Evolutionary conservation across 2,113 vertebrate species (phyloP), one percentile per base, ranked within the genome.

Genomic region (Tauraco erythrolophus): DNA sequence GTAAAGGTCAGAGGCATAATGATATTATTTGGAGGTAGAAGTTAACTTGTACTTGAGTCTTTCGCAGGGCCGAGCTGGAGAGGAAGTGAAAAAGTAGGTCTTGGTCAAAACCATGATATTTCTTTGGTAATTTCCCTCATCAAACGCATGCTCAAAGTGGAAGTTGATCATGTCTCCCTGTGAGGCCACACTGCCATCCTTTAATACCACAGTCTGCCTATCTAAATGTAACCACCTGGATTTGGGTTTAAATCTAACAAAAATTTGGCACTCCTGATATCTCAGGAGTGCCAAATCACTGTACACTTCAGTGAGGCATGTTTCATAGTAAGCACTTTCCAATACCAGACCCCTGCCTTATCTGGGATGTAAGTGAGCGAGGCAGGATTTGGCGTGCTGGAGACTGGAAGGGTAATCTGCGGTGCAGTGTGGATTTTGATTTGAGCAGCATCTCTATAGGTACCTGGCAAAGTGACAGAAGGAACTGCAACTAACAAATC

Each of bases 1-100:
- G 79, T 65, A 89, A 84, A 94, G 71, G 89, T 94, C 95, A 95
- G 80, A 94, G 54, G 30, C 28, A 33, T 84, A 45, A 50, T 86
- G 54, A 23, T 89, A 68, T 88, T 94, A 75, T 64, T 68, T 50
- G 39, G n/a, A 92, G 66, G 91, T 92, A 71, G 9, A 92, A 91
- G 60, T 72, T 89, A 94, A 71, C 75, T 84, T 84, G 25, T 30
- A 28, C 28, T 82, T 1, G 0, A 9, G 24, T 70, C 48, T 83
- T 82, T 84, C 57, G 74, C 25, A 57, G 48, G 46, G 37, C 50
- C 57, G 46, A 83, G 88, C 74, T 48, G 39, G 33, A 88, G 41
- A 66, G 60, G 72, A 91, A 93, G 70, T 71, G 41, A 58, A 87
- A 84, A 85, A 69, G 24, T 33, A 75, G 41, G 3, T 68, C 64